A percentile compares a stretch with the other conserved stretches of the same genome.
These are phyloP conservation scores for Chydorus sphaericus DNA, from an alignment of 2,888 invertebrate genomes.

Conservation along the genomic window DNA sequence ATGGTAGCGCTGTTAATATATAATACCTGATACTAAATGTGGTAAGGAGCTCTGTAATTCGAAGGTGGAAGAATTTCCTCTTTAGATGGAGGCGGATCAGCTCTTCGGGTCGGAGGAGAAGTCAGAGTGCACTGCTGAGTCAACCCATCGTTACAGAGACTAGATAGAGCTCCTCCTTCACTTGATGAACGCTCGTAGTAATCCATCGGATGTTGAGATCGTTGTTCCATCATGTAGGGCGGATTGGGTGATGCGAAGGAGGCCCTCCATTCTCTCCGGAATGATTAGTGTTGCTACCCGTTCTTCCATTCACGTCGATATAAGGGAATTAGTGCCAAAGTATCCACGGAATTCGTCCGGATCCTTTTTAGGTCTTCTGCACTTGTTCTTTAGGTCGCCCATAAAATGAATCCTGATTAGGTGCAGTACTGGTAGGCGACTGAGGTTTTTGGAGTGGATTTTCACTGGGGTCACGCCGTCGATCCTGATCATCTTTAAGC, in stretches of 20 bases:
- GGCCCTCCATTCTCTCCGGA: constrained; percentile 28
- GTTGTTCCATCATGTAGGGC: not conserved
- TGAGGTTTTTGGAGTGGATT: not conserved
- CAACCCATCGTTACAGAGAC: not conserved
- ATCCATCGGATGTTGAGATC: not conserved
- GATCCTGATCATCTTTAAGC: constrained; percentile 28
- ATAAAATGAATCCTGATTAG: constrained; percentile 10
- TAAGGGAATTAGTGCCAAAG: constrained; percentile 37
- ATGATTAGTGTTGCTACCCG: constrained; percentile 25
- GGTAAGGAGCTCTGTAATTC: not conserved
- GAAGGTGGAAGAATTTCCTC: constrained; percentile 10
- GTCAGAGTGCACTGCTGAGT: not conserved
- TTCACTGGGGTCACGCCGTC: constrained; percentile 7
- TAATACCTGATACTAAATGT: not conserved
- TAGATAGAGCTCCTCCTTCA: not conserved
- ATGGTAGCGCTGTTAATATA: not conserved
- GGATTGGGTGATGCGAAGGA: constrained; percentile 6
- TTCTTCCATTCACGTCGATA: constrained; percentile 32
- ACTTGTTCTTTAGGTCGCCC: constrained; percentile 22
- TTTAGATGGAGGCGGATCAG: constrained; percentile 13
- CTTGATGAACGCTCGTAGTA: not conserved
- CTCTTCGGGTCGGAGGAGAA: constrained; percentile 1
- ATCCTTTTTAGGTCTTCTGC: constrained; percentile 59
- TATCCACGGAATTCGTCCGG: constrained; percentile 53
- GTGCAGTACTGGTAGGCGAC: not conserved